Base-by-base conservation (phyloP, 2,888 invertebrate genomes). In the Choristoneura rosaceana region DNA sequence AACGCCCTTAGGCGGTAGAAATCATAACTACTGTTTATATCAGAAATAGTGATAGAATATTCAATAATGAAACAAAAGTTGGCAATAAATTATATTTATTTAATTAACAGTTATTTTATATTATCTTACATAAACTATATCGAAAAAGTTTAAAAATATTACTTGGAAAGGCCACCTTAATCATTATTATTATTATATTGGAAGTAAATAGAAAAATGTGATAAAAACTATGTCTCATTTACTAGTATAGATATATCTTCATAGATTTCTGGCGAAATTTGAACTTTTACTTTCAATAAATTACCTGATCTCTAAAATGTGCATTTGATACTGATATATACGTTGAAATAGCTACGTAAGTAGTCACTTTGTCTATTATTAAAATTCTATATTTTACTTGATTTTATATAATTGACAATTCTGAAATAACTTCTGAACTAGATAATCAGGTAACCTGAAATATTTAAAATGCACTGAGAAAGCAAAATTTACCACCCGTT, bases 101-200 rank as follows among this genome's bases (percentile, higher is more conserved):
- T 81, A 81, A 76, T 80, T 80, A 84, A 87, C 81, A 79, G 77
- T 76, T 77, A 74, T 76, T 77, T 80, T 79, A 78, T 76, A 81
- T 84, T 87, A 90, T 89, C 88, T 91, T 90, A 91, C 84, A 90
- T 90, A 91, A 87, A 91, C 88, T 90, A 92, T 89, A 90, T 90
- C 83, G 89, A 89, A 88, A 89, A 85, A 87, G 85, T 88, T 89
- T 84, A 87, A 89, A 91, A 91, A 86, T 82, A 88, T 90, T 88
- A 86, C 86, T 88, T 92, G 92, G 93, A 93, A 93, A 93, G 93
- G 93, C 93, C 92, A 91, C 92, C 90, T 89, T 90, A 87, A 81
- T 75, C 69, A 75, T 75, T 77, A 77, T 74, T 76, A 59, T 43
- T 43, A 43, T 45, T 60, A 74, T 62, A 79, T 81, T 81, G 80